Evolutionary conservation across 2,113 vertebrate genomes (phyloP).

Genomic region (Oryzias celebensis): DNA sequence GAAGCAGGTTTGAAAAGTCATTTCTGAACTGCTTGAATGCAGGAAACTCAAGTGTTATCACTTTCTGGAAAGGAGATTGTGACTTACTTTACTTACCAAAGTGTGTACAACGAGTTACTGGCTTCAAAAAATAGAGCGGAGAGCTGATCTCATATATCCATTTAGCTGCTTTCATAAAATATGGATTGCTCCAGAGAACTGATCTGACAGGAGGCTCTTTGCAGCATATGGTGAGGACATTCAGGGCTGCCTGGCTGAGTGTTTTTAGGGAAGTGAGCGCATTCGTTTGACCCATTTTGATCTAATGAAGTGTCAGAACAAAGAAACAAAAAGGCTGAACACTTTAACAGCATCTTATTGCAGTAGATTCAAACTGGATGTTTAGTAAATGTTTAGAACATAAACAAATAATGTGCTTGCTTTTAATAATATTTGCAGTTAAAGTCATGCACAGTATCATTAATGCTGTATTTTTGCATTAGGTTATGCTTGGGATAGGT

Average conservation of each 20-base stretch:
- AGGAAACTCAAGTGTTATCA: not conserved
- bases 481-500: no score
- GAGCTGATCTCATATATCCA: constrained; percentile 25
- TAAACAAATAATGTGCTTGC: no score
- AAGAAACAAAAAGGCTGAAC: no score
- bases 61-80: constrained; percentile 33
- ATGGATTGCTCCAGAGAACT: constrained; percentile 28
- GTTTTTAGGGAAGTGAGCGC: constrained; percentile 12
- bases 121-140: not conserved
- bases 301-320: no score
- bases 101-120: not conserved
- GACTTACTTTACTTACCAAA: not conserved
- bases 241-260: constrained; percentile 8
- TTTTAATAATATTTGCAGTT: no score
- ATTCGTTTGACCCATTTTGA: constrained; percentile 19
- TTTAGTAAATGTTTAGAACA: no score
- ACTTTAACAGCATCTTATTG: no score
- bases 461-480: no score
- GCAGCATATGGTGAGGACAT: constrained; percentile 27
- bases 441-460: no score
- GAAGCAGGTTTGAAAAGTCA: not conserved
- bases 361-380: no score
- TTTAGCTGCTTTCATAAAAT: constrained; percentile 46
- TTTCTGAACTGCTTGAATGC: not conserved
- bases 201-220: constrained; percentile 19